These are phyloP conservation scores for Hydrophis major DNA, from an alignment of 2,797 vertebrate species.

Conservation along the genomic window DNA sequence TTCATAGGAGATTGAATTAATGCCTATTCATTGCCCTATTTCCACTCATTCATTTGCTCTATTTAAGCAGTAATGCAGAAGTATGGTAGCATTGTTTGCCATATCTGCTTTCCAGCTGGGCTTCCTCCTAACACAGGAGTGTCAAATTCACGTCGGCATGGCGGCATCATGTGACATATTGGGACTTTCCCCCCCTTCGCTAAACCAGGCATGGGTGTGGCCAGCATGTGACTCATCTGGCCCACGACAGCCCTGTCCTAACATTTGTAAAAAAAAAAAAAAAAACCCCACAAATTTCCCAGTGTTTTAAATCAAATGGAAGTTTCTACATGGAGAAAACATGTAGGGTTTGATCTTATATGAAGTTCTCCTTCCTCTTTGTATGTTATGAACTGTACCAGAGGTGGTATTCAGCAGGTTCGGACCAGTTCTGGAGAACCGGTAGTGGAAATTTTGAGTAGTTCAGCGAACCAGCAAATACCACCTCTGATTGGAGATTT, in stretches of 20 bases:
- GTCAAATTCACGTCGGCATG: too few relatives aligned
- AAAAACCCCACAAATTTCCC: background rate
- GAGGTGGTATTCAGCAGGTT: too few relatives aligned
- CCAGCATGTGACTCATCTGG: too few relatives aligned
- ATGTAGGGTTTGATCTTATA: background rate
- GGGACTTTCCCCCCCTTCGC: too few relatives aligned
- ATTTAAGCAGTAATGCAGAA: background rate
- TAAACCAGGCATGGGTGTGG: too few relatives aligned
- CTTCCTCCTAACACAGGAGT: background rate
- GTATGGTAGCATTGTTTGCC: background rate
- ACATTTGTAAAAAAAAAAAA: background rate
- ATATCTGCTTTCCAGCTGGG: background rate
- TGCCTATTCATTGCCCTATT: background rate
- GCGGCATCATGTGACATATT: too few relatives aligned
- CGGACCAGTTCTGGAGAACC: too few relatives aligned
- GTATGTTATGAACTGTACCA: background rate
- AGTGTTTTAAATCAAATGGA: background rate
- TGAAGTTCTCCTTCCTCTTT: background rate
- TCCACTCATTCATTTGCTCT: background rate
- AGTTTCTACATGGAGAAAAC: background rate
- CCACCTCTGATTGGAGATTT: too few relatives aligned
- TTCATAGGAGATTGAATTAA: background rate
- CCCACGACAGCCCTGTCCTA: background rate
- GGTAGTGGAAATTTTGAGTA: too few relatives aligned
- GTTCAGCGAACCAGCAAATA: too few relatives aligned